These are phyloP conservation scores for Argya squamiceps DNA, from an alignment of 2,797 vertebrate species.

Conservation along the genomic window DNA sequence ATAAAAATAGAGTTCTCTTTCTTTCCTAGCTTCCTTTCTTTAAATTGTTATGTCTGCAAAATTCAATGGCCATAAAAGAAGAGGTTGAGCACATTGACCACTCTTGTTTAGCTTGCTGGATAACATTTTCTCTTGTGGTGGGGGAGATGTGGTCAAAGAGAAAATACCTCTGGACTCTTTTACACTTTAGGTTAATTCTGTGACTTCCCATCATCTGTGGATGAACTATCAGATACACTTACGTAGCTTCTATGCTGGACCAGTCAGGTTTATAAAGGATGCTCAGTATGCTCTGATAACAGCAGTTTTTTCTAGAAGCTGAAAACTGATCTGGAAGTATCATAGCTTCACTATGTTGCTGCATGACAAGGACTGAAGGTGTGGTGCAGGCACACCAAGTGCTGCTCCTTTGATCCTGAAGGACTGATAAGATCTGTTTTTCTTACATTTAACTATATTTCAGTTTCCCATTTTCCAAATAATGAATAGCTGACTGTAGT, in stretches of 20 bases:
- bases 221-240: neutral
- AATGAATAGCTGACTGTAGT: neutral
- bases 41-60: neutral
- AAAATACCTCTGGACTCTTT: neutral
- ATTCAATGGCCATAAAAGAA: neutral
- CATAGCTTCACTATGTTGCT: neutral
- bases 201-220: neutral
- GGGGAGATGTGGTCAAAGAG: neutral
- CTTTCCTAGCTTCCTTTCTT: neutral
- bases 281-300: neutral
- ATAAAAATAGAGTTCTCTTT: neutral
- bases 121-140: neutral
- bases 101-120: neutral
- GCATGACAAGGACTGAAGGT: neutral
- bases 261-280: neutral
- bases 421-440: neutral
- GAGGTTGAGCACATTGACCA: neutral
- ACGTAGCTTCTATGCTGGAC: neutral
- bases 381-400: neutral
- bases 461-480: neutral
- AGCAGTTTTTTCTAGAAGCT: neutral
- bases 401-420: neutral
- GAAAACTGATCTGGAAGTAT: neutral
- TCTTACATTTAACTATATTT: neutral
- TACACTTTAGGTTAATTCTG: neutral